Base-by-base conservation (phyloP, 1,140 invertebrate species). In the Aphidius gifuensis region DNA sequence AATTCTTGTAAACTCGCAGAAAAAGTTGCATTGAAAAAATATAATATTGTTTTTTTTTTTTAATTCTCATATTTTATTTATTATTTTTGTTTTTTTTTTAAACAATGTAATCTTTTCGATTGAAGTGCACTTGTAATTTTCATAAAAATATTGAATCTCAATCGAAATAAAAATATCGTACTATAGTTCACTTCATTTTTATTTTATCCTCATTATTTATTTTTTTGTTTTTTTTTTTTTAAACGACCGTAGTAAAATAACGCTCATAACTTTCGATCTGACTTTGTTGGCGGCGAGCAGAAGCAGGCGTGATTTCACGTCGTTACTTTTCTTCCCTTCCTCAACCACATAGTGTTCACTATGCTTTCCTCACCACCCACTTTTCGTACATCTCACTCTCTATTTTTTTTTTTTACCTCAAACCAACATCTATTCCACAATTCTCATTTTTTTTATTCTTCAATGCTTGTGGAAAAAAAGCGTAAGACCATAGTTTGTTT, bases 241-340 rank as follows among this genome's bases (percentile, higher is more conserved):
- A 51, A 49, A 21, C 49, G 58, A 23, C 21, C 48, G n/a, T 60
- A 40, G 48, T 50, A 23, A 49, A 40, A 39, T 51, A 23, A 21
- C 50, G 39, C 11, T 61, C 58, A 40, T 57, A 64, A 60, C 48
- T 49, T 40, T 38, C 46, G 38, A 50, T 50, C 21, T 60, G 40
- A 60, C 48, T 49, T 44, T 42, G 49, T 32, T 60, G 48, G 42
- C 47, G n/a, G 11, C 7, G 7, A n/a, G 23, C 48, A 40, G 42
- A 38, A 9, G 48, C 50, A 45, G n/a, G 43, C 60, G 57, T 64
- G 56, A 64, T 62, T 67, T 67, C 38, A 9, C 57, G 56, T 64
- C 60, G 51, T 64, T 61, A 59, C 47, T 62, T 47, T 57, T 46
- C 46, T 65, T 56, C 42, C 21, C 39, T 32, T 9, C 16, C 9